phyloP scores from a whole-genome alignment of 2,113 vertebrate species.

The Pao palembangensis region DNA sequence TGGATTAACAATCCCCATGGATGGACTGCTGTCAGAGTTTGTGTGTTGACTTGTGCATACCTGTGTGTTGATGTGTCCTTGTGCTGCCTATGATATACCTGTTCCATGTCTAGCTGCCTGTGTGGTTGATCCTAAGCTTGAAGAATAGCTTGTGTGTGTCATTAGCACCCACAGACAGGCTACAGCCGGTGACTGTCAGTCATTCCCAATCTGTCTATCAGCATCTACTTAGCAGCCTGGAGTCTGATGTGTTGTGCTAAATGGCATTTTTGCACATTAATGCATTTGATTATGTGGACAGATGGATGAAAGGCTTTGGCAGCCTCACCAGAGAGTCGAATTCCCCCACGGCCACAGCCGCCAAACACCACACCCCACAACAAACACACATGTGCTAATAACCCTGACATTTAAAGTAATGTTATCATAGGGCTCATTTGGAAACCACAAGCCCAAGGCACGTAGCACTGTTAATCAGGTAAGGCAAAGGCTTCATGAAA shows the following conservation, averaged over 20 bases:
- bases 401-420: slow-evolving; percentile 70
- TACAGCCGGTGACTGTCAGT: slow-evolving; percentile 63
- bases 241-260: slow-evolving; percentile 64
- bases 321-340: slow-evolving; percentile 29
- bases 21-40: slow-evolving; percentile 34
- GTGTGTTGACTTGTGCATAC: slow-evolving; percentile 28
- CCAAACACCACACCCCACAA: slow-evolving; percentile 30
- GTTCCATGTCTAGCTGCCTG: not conserved
- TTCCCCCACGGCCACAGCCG: slow-evolving; percentile 10
- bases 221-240: slow-evolving; percentile 57
- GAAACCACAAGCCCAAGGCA: slow-evolving; percentile 51
- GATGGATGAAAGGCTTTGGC: slow-evolving; percentile 45
- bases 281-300: slow-evolving; percentile 67
- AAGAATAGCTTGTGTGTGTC: slow-evolving; percentile 32
- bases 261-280: slow-evolving; percentile 77
- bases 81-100: slow-evolving; percentile 8
- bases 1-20: slow-evolving; percentile 54
- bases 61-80: slow-evolving; percentile 1
- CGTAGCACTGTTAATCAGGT: slow-evolving; percentile 63
- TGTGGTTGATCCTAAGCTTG: not conserved
- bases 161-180: slow-evolving; percentile 51
- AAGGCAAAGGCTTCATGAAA: slow-evolving; percentile 45
- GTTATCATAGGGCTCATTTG: slow-evolving; percentile 71
- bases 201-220: slow-evolving; percentile 60
- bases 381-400: slow-evolving; percentile 51